Evolutionary conservation across 2,888 invertebrate species (phyloP).

Genomic region (Nebria salina): DNA sequence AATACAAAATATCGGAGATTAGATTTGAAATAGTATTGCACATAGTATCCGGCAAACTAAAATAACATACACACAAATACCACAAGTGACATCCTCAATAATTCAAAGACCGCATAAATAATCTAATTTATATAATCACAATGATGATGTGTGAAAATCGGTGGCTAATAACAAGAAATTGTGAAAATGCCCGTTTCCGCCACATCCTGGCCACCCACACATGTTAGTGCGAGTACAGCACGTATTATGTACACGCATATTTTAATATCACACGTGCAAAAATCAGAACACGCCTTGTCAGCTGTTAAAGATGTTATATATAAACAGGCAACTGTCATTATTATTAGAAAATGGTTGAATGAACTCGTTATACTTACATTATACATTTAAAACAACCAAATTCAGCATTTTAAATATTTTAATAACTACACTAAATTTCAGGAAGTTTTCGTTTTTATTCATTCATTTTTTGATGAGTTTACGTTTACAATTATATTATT

Average conservation of each 20-base stretch:
- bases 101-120: background rate
- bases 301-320: constrained; percentile 1
- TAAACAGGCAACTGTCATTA: background rate
- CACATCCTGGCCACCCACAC: background rate
- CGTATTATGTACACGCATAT: background rate
- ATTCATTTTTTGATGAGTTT: background rate
- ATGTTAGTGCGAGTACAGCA: background rate
- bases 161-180: background rate
- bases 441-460: background rate
- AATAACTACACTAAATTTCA: background rate
- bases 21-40: background rate
- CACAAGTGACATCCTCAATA: background rate
- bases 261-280: background rate
- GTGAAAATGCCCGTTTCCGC: background rate
- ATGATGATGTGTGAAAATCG: background rate
- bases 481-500: background rate
- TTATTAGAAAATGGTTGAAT: background rate
- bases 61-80: background rate
- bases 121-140: background rate
- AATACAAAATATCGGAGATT: background rate
- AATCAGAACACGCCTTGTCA: background rate
- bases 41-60: background rate
- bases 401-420: background rate
- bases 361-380: background rate
- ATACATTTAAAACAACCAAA: background rate